Conservation (phyloP, 2,888 invertebrate genomes). For the Callimorpha dominula region DNA sequence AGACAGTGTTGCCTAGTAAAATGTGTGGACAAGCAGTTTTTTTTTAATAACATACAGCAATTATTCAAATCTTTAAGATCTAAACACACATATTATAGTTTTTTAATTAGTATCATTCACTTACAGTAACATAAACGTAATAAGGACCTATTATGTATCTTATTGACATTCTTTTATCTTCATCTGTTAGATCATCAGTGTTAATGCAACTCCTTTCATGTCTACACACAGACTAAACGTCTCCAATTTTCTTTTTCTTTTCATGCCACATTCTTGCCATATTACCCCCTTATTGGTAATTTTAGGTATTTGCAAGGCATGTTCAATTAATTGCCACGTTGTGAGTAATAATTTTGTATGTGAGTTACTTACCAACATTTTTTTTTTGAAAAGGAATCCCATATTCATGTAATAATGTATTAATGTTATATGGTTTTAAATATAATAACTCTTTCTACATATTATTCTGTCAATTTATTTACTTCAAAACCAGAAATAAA, state of each 20-base stretch:
- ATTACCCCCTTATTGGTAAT: neutral
- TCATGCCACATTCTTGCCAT: neutral
- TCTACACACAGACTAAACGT: neutral
- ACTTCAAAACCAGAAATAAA: too few relatives aligned
- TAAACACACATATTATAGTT: neutral
- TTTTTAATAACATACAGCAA: neutral
- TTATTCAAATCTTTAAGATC: neutral
- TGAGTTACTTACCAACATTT: neutral
- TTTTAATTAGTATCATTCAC: neutral
- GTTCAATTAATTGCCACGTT: neutral
- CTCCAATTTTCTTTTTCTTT: neutral
- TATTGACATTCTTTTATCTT: neutral
- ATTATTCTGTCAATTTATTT: neutral
- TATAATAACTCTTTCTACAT: neutral
- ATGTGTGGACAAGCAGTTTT: neutral
- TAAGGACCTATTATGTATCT: too few relatives aligned
- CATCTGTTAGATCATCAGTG: neutral
- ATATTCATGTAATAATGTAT: neutral
- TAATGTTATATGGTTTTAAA: neutral
- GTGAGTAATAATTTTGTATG: neutral
- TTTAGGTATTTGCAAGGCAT: neutral
- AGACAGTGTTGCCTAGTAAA: neutral
- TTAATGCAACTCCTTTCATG: neutral
- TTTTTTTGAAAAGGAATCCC: neutral
- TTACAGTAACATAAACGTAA: neutral